A percentile compares a stretch with the other conserved stretches of the same genome.
Conservation (phyloP, 2,888 invertebrate genomes). For the Girardia tigrina region DNA sequence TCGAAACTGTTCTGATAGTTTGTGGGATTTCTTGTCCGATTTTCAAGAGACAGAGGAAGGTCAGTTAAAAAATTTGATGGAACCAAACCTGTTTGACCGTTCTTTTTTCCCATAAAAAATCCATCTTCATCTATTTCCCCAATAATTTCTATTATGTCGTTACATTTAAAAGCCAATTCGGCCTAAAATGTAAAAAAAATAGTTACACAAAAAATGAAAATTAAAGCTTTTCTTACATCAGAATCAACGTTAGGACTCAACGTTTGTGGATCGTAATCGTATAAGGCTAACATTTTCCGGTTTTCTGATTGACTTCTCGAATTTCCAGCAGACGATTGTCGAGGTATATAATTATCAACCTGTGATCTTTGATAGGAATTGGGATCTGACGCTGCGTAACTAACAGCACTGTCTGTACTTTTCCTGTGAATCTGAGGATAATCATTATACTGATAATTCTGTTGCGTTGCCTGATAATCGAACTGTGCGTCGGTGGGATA, state of each 20-base stretch:
- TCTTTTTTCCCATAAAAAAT: slow-evolving; percentile 90
- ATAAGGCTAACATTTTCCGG: slow-evolving; percentile 62
- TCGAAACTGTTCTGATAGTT: neutral
- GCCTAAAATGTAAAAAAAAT: neutral
- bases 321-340: neutral
- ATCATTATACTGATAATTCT: neutral
- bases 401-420: neutral
- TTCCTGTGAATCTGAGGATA: neutral
- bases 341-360: neutral
- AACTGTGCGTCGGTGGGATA: neutral
- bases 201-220: no score
- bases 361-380: slow-evolving; percentile 3
- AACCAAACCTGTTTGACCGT: slow-evolving; percentile 82
- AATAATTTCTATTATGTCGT: slow-evolving; percentile 77
- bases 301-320: neutral
- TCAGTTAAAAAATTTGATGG: slow-evolving; percentile 79
- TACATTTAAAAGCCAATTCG: slow-evolving; percentile 54
- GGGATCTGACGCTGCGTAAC: slow-evolving; percentile 2
- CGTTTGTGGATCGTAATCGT: slow-evolving; percentile 87
- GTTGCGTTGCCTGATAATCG: neutral
- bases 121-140: slow-evolving; percentile 99
- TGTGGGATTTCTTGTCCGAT: neutral
- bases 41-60: slow-evolving; percentile 7
- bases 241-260: slow-evolving; percentile 99
- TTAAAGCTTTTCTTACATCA: no score